Evolutionary conservation across 2,888 invertebrate species (phyloP).

Genomic region (Tachina fera): DNA sequence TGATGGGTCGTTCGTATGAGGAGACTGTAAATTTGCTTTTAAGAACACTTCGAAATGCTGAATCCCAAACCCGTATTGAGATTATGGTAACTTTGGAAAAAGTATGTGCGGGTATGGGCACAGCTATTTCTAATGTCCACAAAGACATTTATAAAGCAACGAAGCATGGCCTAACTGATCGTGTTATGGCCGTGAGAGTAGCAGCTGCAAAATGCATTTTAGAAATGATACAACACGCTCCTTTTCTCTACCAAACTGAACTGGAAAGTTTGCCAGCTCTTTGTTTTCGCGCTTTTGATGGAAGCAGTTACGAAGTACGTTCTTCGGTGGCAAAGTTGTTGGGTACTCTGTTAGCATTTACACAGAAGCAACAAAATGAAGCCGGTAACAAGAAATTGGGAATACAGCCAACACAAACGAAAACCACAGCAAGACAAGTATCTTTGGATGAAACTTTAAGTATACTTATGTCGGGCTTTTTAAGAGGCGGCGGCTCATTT

Average conservation of each 20-base stretch:
- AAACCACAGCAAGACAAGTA: conserved; percentile 83
- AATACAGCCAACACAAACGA: conserved; percentile 76
- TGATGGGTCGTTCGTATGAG: conserved; percentile 99
- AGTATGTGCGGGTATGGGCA: conserved; percentile 97
- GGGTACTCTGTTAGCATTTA: conserved; percentile 88
- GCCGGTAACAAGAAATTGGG: conserved; percentile 81
- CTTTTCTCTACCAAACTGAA: conserved; percentile 93
- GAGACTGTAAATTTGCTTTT: conserved; percentile 97
- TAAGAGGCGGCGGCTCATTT: conserved; percentile 96
- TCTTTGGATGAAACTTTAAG: conserved; percentile 96
- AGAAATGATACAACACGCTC: conserved; percentile 94
- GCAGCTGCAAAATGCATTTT: conserved; percentile 96
- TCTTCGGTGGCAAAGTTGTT: conserved; percentile 96
- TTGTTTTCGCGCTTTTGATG: conserved; percentile 95
- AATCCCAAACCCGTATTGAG: conserved; percentile 97
- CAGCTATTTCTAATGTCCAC: conserved; percentile 92
- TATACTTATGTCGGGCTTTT: conserved; percentile 95
- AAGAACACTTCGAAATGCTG: conserved; percentile 94
- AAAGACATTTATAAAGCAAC: conserved; percentile 96
- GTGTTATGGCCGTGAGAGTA: conserved; percentile 95
- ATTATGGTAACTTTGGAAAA: conserved; percentile 98
- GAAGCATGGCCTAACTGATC: conserved; percentile 93
- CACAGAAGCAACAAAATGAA: conserved; percentile 87
- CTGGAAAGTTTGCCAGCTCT: conserved; percentile 95
- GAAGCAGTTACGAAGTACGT: conserved; percentile 95